A percentile compares a stretch with the other conserved stretches of the same genome.
These are phyloP conservation scores for Leptonema lineaticorne DNA, from an alignment of 1,140 invertebrate species.

Conservation along the genomic window DNA sequence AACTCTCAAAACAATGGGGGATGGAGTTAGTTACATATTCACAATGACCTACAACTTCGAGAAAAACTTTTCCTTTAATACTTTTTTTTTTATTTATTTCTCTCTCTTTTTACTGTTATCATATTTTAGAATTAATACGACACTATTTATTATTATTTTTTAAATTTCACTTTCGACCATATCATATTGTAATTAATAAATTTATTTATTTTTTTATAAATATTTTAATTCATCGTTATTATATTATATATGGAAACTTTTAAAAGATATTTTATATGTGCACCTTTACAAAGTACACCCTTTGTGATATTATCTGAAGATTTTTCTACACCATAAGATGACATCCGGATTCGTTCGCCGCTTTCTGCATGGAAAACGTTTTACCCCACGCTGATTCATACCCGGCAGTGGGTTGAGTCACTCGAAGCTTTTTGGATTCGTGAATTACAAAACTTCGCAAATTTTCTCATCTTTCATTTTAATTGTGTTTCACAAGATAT, in stretches of 20 bases:
- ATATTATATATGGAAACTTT: no score
- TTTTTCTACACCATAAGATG: conserved; percentile 36
- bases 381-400: no score
- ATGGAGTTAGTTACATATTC: conserved; percentile 7
- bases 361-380: background rate
- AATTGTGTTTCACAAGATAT: conserved; percentile 41
- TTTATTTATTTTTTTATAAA: no score
- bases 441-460: conserved; percentile 41
- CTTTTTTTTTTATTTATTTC: conserved; percentile 6
- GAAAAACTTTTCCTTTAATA: conserved; percentile 5
- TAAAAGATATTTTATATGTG: no score
- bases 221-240: no score
- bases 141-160: background rate
- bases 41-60: conserved; percentile 23
- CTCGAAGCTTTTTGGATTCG: conserved; percentile 39
- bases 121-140: background rate
- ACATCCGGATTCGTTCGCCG: conserved; percentile 21
- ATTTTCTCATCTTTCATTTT: conserved; percentile 43
- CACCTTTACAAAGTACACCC: conserved; percentile 16
- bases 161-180: no score
- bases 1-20: conserved; percentile 29
- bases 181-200: no score
- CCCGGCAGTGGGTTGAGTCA: conserved; percentile 33
- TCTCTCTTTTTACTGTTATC: background rate
- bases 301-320: conserved; percentile 30